Base-by-base conservation (phyloP, 2,113 vertebrate genomes). In the Damaliscus lunatus region DNA sequence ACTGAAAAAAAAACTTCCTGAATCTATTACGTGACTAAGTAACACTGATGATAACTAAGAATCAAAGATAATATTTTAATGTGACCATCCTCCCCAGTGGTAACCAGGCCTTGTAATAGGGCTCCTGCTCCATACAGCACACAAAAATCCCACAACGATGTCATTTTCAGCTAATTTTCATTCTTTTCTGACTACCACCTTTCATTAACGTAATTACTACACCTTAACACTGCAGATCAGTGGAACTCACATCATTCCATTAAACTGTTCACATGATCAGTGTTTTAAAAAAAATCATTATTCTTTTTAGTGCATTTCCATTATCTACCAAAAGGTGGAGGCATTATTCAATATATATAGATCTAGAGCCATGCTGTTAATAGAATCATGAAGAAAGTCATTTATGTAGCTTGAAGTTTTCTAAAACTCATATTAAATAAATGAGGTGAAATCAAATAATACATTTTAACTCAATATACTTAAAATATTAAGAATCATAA, bases 311-410 rank as follows among this genome's bases (percentile, higher is more conserved):
- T 31, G 62, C 1, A 88, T 25, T 92, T 43, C 29, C 94, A 96
- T 88, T 92, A 95, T 31, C 31, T 93, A 93, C 98, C 98, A 97
- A 98, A 96, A 99, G 99, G 98, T 98, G 98, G 98, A 98, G 97
- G 97, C 97, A 60, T 96, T 87, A 40, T 27, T 85, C 90, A 97
- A 4, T 53, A 95, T n/a, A 62, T 27, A 23, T 50, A 64, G 27
- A n/a, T 33, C 21, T 0, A 12, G 62, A 95, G 52, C 17, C 36
- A 33, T 31, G 48, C 31, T 87, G 53, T 15, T 25, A 50, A 27
- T 0, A 48, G 43, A 81, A 93, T 77, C 67, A 82, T 7, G 57
- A 52, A 85, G 7, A 21, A 48, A 87, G 36, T 53, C 19, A 27
- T 21, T 92, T 48, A 23, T 0, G 5, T 31, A 50, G 64, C 6